These are phyloP conservation scores for Eristalinus sepulchralis DNA, from an alignment of 2,888 invertebrate genomes.

Conservation along the genomic window DNA sequence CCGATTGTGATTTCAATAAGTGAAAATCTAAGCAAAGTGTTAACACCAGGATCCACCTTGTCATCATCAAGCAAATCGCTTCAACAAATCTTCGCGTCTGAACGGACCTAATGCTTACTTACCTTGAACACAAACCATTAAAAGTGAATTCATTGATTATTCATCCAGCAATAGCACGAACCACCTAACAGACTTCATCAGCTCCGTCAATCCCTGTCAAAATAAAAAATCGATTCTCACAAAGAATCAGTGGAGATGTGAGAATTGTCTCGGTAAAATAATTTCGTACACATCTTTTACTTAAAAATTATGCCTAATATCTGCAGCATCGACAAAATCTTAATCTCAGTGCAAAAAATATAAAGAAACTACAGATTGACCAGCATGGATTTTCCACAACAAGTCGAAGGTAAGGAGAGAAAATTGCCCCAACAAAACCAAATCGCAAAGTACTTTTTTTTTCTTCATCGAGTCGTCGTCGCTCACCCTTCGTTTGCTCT, in stretches of 20 bases:
- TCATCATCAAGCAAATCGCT: too few relatives aligned
- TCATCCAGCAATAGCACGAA: background rate
- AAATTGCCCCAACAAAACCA: conserved; percentile 1
- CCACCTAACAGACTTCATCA: background rate
- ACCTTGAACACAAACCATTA: background rate
- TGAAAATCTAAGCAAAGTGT: too few relatives aligned
- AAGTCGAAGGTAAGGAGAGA: conserved; percentile 76
- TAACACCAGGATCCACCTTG: too few relatives aligned
- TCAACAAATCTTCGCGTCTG: too few relatives aligned
- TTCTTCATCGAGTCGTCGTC: conserved; percentile 61
- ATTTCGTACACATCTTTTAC: background rate
- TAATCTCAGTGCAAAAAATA: conserved; percentile 6
- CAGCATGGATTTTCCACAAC: conserved; percentile 78
- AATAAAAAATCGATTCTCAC: conserved; percentile 68
- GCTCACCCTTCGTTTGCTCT: conserved; percentile 37
- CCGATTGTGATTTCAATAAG: too few relatives aligned
- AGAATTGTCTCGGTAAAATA: conserved; percentile 20
- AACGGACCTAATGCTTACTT: too few relatives aligned
- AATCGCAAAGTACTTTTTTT: conserved; percentile 50
- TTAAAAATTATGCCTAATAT: conserved; percentile 32
- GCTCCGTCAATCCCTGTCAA: conserved; percentile 30
- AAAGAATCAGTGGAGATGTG: conserved; percentile 45
- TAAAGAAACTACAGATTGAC: background rate
- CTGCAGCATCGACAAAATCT: background rate
- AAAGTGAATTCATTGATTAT: background rate